Base-by-base conservation (phyloP, 2,113 vertebrate species). In the Pungitius pungitius region DNA sequence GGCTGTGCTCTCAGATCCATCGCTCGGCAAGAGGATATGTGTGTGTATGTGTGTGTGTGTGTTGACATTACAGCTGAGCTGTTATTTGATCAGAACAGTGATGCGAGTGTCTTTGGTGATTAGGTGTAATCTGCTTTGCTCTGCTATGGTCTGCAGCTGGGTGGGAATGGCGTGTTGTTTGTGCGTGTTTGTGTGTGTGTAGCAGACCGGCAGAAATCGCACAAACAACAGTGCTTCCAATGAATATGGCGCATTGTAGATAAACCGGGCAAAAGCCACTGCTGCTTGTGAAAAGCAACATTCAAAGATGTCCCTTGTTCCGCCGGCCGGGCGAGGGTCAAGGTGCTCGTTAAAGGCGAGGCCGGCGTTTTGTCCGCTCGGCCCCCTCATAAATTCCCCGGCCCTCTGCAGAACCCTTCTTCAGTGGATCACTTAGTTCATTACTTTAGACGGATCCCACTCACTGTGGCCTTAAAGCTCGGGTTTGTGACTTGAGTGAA, bases 51-150 rank as follows among this genome's bases (percentile, higher is more conserved):
- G 70, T 35, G 62, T 88, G 57, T 79, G 69, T 24, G 77, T 91
- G 88, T 90, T 91, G 87, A 90, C 89, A 86, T 87, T 86, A 80
- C 85, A 89, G 81, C 85, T 78, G 83, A 89, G 83, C 85, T 86
- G 88, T 90, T 89, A 88, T 91, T 89, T 87, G 89, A 91, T 92
- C 88, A 89, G 70, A 77, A 84, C 74, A 4, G 56, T 87, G 87
- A 87, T 89, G 79, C 87, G 88, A 88, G 86, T 89, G 87, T 91
- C 82, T 82, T 73, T 77, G 77, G 70, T 88, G 88, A 92, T 90
- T 85, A 90, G 78, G 73, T 82, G 59, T 91, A 91, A 92, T 91
- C 88, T 86, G 87, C 81, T 83, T 83, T 87, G 54, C 61, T 88
- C 76, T 87, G 89, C 80, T 88, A 86, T 77, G 74, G 60, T 81